Base-by-base conservation (phyloP, 2,888 invertebrate species). In the Melolontha melolontha region DNA sequence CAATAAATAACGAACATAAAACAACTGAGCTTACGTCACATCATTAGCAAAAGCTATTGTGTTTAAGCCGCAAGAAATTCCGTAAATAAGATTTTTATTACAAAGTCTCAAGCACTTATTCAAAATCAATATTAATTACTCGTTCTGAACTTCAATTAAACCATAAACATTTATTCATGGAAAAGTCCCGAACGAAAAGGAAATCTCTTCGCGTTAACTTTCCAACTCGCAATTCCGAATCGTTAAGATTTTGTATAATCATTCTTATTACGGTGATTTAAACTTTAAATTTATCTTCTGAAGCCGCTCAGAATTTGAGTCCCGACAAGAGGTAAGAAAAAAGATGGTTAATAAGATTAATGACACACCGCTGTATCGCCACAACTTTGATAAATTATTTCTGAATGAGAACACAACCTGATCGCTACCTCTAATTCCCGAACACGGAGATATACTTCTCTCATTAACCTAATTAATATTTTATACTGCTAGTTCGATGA, bases 281-380 rank as follows among this genome's bases (percentile, higher is more conserved):
- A 62, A 62, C 47, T 62, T 62, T 62, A 62, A 62, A 62, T 47
- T 47, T 62, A 62, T 62, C 59, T 62, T 62, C 47, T 16, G 34
- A 16, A 62, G 16, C 59, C 29, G 16, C 29, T 29, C 47, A 14
- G 29, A 47, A 12, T 29, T 62, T 62, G 47, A 39, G 5, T 47
- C 59, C 27, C 27, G 29, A 34, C 47, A 47, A 47, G 29, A 17
- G 27, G 44, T 17, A 5, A 29, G 44, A 55, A 47, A 62, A 62
- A 47, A 34, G 47, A 34, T 34, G 14, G 47, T 34, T 62, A 62
- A 62, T 62, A 62, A 47, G 59, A 62, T 62, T 62, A 62, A 62
- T 62, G 47, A 47, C 47, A 34, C 12, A 16, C n/a, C 27, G 57
- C 14, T 62, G 34, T 34, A 47, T 62, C 47, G 47, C 59, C 49